Evolutionary conservation across 2,113 vertebrate genomes (phyloP), one percentile per base, ranked within the genome.

Genomic region (Microcebus jonahi): DNA sequence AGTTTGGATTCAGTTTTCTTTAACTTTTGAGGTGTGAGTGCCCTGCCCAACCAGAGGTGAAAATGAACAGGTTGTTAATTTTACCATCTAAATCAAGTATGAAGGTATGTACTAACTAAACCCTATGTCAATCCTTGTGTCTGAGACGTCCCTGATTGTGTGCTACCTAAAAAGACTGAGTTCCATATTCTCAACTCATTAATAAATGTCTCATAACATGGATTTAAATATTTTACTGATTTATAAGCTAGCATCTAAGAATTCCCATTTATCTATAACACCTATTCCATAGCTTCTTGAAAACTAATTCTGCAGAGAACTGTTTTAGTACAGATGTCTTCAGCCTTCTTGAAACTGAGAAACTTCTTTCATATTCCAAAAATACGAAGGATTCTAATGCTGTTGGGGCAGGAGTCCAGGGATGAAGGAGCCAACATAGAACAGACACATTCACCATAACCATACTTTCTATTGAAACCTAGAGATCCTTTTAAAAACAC

Each of bases 151-250:
- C 53, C 53, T 45, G 14, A 61, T 9, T 5, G 14, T 83, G 13
- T 80, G 48, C n/a, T 39, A 76, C 48, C 70, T 50, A 68, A 75
- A 1, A 18, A 90, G 39, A 92, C 8, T 17, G 17, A 31, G 29
- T 65, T 8, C 18, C 73, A 71, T 39, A 67, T 77, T 85, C 90
- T 87, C 82, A 79, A 34, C n/a, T 91, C 18, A 68, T 57, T 93
- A 97, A 48, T 77, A 91, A 94, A 79, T 29, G 31, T 92, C 80
- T 97, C 48, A 50, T 65, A 80, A 39, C 13, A 31, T 34, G 8
- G 15, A 93, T 79, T 83, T 31, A 82, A 48, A 42, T 91, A 80
- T 94, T 94, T 90, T 94, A 94, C 57, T 75, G 45, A 84, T 17
- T 84, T 84, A 79, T 8, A 93, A 97, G 73, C 18, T 55, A 27